Base-by-base conservation (phyloP, 2,888 invertebrate genomes). In the Exocentrus adspersus region DNA sequence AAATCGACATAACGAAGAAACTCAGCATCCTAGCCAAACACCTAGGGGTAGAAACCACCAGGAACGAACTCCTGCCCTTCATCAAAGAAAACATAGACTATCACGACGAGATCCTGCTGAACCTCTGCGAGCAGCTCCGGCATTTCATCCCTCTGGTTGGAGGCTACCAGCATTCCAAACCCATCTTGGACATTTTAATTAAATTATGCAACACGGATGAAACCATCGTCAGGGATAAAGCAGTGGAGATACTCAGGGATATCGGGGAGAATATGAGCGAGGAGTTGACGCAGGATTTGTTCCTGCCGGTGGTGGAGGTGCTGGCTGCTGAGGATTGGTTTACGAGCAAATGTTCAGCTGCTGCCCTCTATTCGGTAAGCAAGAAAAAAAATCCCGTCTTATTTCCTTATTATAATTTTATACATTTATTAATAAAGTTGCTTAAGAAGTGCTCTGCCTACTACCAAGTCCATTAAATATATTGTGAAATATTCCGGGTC, bases 181-280 rank as follows among this genome's bases (percentile, higher is more conserved):
- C 74, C 1, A 63, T 82, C 10, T 72, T 81, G 19, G 71, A 79
- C 4, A 70, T 81, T 24, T 67, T 80, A 32, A 68, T 75, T 45
- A 78, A 75, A 57, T 71, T 82, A n/a, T 76, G 77, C 20, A 69
- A 69, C 1, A 73, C 74, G 6, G 81, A 81, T 54, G 82, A 82
- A 61, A 73, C 72, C 3, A 41, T 79, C 5, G 78, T 80, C 3
- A 70, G 79, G 37, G 75, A 76, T 46, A 76, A 74, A 52, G 75
- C 80, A 0, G 72, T 80, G 4, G 74, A 77, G 56, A 72, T 77
- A 0, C 61, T 80, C 53, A 74, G 73, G 41, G 69, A 66, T 2
- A 72, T 81, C 19, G 74, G 75, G 3, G 42, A 69, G 2, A 20
- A 68, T 21, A 59, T 81, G 12, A 70, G 70, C 30, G 68, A 67